Base-by-base conservation (phyloP, 2,888 invertebrate species). In the Empis livida region DNA sequence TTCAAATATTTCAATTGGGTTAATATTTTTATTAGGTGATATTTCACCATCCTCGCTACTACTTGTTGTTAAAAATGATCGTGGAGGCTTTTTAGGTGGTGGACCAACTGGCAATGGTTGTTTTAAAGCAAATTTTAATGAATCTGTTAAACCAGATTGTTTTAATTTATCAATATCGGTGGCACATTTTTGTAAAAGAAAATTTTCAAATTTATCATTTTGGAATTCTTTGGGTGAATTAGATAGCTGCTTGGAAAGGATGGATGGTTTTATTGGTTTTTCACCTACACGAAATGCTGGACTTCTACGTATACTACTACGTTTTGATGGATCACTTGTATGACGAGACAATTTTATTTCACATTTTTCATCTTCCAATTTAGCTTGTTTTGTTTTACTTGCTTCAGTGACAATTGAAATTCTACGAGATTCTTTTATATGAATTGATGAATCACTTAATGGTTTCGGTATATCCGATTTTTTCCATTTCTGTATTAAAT, bases 31-130 rank as follows among this genome's bases (percentile, higher is more conserved):
- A 31, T 44, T 42, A 38, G 50, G 51, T 16, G 51, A 49, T 17
- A 38, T 35, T 31, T 39, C 45, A 44, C 52, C 41, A 38, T 53
- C 53, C 11, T 60, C 54, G 40, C 58, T 58, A 35, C 70, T 68
- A 27, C 23, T 41, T 8, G 23, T 27, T 2, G 5, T 5, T 10
- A n/a, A 8, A 56, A 82, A 80, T 1, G 75, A 77, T 52, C 85
- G 65, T 0, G 85, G 86, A 2, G 86, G 85, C 61, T 86, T 85
- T 57, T 79, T 79, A 0, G 85, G 86, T 1, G 85, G 82, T 6
- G 84, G 83, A 0, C 83, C 84, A 5, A 65, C 51, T 0, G 84
- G 84, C 43, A 84, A 58, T 0, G 83, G 83, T 54, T 80, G 77
- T 59, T 77, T 78, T 41, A 83, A 64, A 15, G 80, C 81, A 51